Evolutionary conservation across 2,113 vertebrate genomes (phyloP), one percentile per base, ranked within the genome.

Genomic region (Campylomormyrus numenius): DNA sequence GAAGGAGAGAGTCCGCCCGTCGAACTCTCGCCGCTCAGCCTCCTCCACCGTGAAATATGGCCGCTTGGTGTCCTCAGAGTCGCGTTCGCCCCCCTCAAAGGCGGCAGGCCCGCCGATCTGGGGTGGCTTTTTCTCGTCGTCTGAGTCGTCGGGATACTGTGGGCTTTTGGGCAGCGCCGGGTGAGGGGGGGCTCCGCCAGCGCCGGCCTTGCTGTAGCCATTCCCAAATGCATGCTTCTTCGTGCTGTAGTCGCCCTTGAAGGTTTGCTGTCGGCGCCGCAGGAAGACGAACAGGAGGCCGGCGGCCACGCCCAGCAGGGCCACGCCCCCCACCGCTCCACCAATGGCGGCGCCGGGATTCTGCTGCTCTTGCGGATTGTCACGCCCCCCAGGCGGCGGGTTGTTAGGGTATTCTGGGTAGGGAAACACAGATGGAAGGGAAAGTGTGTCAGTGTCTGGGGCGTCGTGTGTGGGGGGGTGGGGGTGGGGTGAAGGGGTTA

Each of bases 191-290:
- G 97, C 92, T 70, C 97, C 97, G 0, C 95, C 94, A 66, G 97
- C 97, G 0, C 95, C 94, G 0, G 98, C 97, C 91, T 98, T 99
- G 96, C 97, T 98, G 97, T 99, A 99, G 89, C 98, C 98, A 0
- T 99, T 99, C 66, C 98, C 98, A 0, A 98, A 99, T 80, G 98
- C 98, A 0, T 99, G 98, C 91, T 99, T 99, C 96, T 99, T 99
- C 90, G 98, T 99, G 97, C 96, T 99, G 97, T 99, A 99, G 96
- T 99, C 98, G 0, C 98, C 98, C 94, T 99, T 99, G 97, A 99
- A 99, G 96, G 98, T 99, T 95, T 98, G 98, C 89, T 98, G 97
- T 91, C 98, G 97, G 92, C 97, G 96, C 87, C 98, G 97, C 87
- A 99, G 97, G 90, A 98, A 96, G 91, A 97, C 91, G 95, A 98